phyloP scores from a whole-genome alignment of 2,888 invertebrate genomes.

The Lacanobia oleracea region DNA sequence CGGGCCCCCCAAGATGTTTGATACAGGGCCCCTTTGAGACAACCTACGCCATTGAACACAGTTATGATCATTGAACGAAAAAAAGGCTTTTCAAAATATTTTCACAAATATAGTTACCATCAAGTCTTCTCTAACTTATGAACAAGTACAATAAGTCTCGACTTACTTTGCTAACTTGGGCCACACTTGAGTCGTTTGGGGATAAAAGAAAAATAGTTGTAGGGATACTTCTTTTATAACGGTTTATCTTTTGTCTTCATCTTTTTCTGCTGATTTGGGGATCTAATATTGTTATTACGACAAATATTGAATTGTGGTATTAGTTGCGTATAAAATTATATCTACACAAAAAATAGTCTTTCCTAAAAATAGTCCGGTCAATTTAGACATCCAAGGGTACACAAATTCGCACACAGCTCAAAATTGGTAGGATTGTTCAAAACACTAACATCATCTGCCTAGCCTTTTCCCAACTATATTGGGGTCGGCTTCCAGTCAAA shows the following conservation, averaged over 20 bases:
- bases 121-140: neutral
- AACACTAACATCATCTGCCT: too few relatives aligned
- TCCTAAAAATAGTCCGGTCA: too few relatives aligned
- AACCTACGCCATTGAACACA: too few relatives aligned
- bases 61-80: too few relatives aligned
- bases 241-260: slow-evolving; percentile 32
- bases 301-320: slow-evolving; percentile 25
- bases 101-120: neutral
- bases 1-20: too few relatives aligned
- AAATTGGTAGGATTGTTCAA: too few relatives aligned
- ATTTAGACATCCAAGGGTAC: too few relatives aligned
- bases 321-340: neutral
- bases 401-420: too few relatives aligned
- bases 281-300: slow-evolving; percentile 4
- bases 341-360: too few relatives aligned
- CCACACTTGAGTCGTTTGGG: slow-evolving; percentile 38
- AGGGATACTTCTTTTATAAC: slow-evolving; percentile 17
- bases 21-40: too few relatives aligned
- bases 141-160: slow-evolving; percentile 27
- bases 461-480: too few relatives aligned
- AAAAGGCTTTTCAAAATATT: slow-evolving; percentile 4
- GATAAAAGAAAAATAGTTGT: slow-evolving; percentile 38
- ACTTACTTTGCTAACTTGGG: slow-evolving; percentile 30
- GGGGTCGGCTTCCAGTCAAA: too few relatives aligned
- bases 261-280: slow-evolving; percentile 32